phyloP scores from a whole-genome alignment of 2,797 vertebrate species.

The Tauraco hartlaubi region DNA sequence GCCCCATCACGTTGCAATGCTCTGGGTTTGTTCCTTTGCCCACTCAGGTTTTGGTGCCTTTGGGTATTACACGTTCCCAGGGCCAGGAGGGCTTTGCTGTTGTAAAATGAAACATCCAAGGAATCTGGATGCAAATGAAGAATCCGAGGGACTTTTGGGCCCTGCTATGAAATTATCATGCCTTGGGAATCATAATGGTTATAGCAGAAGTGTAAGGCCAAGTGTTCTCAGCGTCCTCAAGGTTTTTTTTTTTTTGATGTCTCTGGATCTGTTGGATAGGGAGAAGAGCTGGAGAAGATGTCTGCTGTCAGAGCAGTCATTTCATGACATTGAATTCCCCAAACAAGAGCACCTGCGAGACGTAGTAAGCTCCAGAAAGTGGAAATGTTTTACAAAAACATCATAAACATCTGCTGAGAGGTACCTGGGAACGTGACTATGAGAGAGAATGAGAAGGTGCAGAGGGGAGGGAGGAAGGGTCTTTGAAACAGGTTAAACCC shows the following conservation, averaged over 20 bases:
- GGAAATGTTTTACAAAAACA: constrained; percentile 5
- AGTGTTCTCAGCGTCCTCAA: background rate
- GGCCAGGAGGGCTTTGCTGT: background rate
- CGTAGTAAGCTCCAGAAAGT: background rate
- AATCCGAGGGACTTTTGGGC: background rate
- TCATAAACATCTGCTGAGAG: constrained; percentile 39
- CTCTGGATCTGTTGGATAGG: background rate
- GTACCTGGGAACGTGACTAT: background rate
- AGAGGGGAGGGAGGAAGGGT: background rate
- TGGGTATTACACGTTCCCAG: background rate
- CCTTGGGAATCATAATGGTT: background rate
- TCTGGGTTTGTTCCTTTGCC: background rate
- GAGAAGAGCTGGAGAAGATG: background rate
- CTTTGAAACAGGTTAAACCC: background rate
- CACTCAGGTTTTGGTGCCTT: background rate
- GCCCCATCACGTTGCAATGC: rapidly evolving
- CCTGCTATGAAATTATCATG: background rate
- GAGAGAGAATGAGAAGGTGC: background rate
- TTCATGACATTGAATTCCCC: background rate
- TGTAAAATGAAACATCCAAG: background rate
- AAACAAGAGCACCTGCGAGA: background rate
- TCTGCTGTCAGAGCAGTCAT: background rate
- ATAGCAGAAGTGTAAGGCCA: background rate
- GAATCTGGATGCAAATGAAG: background rate
- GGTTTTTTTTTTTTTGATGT: background rate